Base-by-base conservation (phyloP, 92 coral and sea anemone genomes). In the Zoanthus sansibaricus region DNA sequence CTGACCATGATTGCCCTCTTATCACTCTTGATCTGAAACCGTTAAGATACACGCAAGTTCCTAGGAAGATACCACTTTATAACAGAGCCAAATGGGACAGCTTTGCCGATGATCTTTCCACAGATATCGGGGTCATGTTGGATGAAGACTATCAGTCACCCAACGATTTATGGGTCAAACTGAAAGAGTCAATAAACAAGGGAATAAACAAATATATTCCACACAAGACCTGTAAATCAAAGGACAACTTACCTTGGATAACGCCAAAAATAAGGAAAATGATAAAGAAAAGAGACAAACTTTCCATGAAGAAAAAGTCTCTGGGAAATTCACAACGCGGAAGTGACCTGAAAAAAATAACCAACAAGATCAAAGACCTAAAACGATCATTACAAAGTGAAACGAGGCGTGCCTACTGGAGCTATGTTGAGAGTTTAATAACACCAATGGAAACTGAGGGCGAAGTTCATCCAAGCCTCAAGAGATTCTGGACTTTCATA, bases 1-100 rank as follows among this genome's bases (percentile, higher is more conserved):
- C 94, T 51, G 93, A 90, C 79, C 93, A 90, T 72, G 93, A 90
- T 64, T 90, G 93, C 85, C 90, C 93, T 8, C 72, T 90, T 14
- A 52, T 86, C 15, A 82, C 66, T 7, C 42, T 86, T 21, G 87
- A 90, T 76, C 67, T 78, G 31, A 86, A 70, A 58, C 93, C 90
- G 17, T 78, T 91, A 89, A 83, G 94, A 11, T 52, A 91, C 86
- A 75, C 6, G 18, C 94, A 87, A 85, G 75, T 3, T 12, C 92
- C 90, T 14, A 73, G 92, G n/a, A 67, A 91, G 75, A 88, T 93
- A 76, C 94, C 95, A 45, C 86, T 82, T 8, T 92, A 86, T 45
- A 89, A 86, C 64, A 86, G 89, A 37, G 92, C 92, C 46, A 16
- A 72, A 48, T 92, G 94, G 90, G 84, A 89, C 21, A 82, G 75